Evolutionary conservation across 1,140 invertebrate genomes (phyloP).

Genomic region (Nasonia giraulti): DNA sequence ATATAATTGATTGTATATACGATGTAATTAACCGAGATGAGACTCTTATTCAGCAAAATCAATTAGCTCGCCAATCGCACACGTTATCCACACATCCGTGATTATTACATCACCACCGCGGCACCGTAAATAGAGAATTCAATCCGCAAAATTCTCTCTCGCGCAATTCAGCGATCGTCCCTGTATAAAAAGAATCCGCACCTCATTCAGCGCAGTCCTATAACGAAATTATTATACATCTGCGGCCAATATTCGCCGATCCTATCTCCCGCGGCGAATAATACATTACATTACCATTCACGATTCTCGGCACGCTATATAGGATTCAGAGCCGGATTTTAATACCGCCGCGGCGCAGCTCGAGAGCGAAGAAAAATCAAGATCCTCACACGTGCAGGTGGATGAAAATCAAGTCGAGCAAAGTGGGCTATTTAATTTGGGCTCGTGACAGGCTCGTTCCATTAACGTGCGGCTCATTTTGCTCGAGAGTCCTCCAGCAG

Average conservation of each 20-base stretch:
- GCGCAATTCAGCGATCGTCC: too few species aligned
- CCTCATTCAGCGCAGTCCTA: not conserved
- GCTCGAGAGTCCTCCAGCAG: not conserved
- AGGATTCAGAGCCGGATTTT: too few species aligned
- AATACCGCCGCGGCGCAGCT: too few species aligned
- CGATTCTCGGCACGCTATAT: too few species aligned
- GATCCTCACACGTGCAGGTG: too few species aligned
- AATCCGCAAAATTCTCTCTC: not conserved
- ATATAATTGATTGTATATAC: too few species aligned
- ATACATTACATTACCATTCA: not conserved
- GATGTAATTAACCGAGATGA: not conserved
- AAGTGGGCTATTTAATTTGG: conserved; percentile 2
- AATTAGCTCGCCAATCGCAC: not conserved
- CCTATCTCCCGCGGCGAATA: not conserved
- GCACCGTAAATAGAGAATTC: not conserved
- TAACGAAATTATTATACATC: not conserved
- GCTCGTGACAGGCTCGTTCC: not conserved
- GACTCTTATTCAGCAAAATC: not conserved
- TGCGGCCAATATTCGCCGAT: not conserved
- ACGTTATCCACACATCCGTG: too few species aligned
- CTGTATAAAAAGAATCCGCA: not conserved
- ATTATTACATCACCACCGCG: too few species aligned
- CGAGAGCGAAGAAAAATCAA: not conserved
- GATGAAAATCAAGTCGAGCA: not conserved
- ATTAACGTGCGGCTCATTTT: conserved; percentile 8